Evolutionary conservation across 2,797 vertebrate genomes (phyloP).

Genomic region (Neosilurus hyrtlii): DNA sequence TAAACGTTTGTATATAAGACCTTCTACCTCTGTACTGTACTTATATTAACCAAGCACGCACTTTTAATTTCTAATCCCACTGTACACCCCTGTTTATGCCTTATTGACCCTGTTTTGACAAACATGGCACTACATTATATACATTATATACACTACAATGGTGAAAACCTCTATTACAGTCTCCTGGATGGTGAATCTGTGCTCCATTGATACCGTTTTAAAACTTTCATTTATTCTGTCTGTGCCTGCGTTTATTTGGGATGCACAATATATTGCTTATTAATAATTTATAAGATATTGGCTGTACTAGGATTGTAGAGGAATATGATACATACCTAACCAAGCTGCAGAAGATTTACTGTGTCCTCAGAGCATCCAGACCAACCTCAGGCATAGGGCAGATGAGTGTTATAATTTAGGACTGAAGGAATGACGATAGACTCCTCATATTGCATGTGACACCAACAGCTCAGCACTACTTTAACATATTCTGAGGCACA

Average conservation of each 20-base stretch:
- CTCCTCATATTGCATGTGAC: neutral
- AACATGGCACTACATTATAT: neutral
- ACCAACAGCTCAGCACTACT: neutral
- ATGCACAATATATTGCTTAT: conserved; percentile 6
- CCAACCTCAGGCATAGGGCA: neutral
- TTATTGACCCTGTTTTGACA: neutral
- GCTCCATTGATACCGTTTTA: neutral
- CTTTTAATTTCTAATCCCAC: no score
- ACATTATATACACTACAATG: no score
- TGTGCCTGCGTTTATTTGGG: neutral
- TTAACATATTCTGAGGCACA: neutral
- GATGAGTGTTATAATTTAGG: neutral
- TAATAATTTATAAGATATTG: neutral
- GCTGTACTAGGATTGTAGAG: neutral
- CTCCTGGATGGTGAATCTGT: neutral
- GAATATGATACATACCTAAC: neutral
- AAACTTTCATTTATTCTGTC: neutral
- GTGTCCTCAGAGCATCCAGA: neutral
- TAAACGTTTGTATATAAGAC: no score
- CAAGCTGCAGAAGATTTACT: neutral
- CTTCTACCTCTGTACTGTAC: no score
- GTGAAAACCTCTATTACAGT: neutral
- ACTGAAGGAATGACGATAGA: neutral
- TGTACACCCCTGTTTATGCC: neutral
- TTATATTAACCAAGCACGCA: no score